Evolutionary conservation across 2,888 invertebrate genomes (phyloP).

Genomic region (Pheosia gnoma): DNA sequence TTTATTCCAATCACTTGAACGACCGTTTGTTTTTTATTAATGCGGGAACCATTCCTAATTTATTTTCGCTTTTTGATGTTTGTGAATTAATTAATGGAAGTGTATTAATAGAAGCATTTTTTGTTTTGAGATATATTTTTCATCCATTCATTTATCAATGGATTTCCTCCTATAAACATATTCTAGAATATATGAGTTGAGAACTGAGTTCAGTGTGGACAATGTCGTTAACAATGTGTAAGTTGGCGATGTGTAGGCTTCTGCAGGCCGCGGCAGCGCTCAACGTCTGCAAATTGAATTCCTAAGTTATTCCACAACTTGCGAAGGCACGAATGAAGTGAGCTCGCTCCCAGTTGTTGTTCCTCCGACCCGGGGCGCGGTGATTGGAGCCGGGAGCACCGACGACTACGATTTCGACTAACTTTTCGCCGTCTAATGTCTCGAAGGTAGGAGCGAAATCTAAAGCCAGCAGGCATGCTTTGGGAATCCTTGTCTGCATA

Average conservation of each 20-base stretch:
- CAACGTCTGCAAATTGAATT: constrained; percentile 75
- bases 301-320: constrained; percentile 75
- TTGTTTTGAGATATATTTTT: background rate
- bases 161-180: constrained; percentile 32
- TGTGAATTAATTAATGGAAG: background rate
- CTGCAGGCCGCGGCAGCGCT: constrained; percentile 54
- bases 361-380: constrained; percentile 52
- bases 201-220: constrained; percentile 39
- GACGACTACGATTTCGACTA: constrained; percentile 46
- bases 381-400: constrained; percentile 60
- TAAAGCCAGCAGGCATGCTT: constrained; percentile 30
- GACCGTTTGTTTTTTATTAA: constrained; percentile 6
- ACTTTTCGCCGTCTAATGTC: constrained; percentile 40
- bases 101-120: background rate
- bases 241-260: constrained; percentile 48
- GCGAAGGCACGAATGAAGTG: constrained; percentile 71
- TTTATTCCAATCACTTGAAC: background rate
- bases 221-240: constrained; percentile 46
- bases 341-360: constrained; percentile 71
- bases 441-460: constrained; percentile 22
- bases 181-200: constrained; percentile 37
- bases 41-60: background rate
- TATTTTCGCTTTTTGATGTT: background rate
- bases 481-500: constrained; percentile 5
- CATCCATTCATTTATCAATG: background rate